Percentiles rank a stretch among this genome's conserved stretches.
Evolutionary conservation across 2,113 vertebrate genomes (phyloP).

Genomic region (Piaya cayana): DNA sequence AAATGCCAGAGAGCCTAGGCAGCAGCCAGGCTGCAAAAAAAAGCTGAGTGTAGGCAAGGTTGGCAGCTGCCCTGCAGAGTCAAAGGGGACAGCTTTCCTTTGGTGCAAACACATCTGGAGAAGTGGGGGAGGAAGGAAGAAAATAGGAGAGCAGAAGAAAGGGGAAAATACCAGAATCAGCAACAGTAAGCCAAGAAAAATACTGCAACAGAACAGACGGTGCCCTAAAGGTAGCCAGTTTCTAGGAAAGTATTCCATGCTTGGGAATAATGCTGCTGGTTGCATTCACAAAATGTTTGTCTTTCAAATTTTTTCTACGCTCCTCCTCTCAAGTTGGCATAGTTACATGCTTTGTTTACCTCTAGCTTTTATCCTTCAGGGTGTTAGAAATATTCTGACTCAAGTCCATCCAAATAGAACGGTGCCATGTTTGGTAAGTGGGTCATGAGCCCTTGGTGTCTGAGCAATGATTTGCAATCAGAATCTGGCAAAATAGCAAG

Average conservation of each 20-base stretch:
- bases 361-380: not conserved
- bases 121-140: not conserved
- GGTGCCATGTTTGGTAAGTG: not conserved
- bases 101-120: not conserved
- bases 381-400: not conserved
- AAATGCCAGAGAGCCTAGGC: not conserved
- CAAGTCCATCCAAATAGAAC: not conserved
- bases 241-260: not conserved
- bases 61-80: not conserved
- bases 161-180: not conserved
- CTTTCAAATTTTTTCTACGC: not conserved
- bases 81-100: not conserved
- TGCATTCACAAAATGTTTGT: not conserved
- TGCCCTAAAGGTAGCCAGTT: not conserved
- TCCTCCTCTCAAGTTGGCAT: not conserved
- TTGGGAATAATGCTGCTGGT: not conserved
- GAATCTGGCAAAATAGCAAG: not conserved
- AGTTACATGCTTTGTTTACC: not conserved
- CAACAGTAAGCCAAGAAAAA: not conserved
- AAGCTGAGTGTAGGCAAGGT: not conserved
- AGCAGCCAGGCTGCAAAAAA: not conserved
- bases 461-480: not conserved
- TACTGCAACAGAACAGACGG: not conserved
- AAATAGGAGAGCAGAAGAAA: not conserved
- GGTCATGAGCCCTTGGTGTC: not conserved